Base-by-base conservation (phyloP, 2,113 vertebrate genomes). In the Passer domesticus region DNA sequence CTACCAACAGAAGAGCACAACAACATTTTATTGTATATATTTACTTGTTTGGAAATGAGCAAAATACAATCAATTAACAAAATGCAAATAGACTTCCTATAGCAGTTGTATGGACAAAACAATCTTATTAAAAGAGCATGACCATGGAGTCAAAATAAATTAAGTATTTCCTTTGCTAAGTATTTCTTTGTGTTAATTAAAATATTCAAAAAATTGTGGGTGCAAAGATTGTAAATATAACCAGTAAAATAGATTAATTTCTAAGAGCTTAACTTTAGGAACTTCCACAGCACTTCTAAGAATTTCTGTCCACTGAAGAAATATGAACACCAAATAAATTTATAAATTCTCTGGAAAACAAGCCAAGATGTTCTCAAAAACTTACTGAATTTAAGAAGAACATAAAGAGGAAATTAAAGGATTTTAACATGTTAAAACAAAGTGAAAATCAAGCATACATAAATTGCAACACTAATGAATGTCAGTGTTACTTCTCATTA, bases 1-100 rank as follows among this genome's bases (percentile, higher is more conserved):
- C 16, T 35, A 68, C 9, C 22, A 23, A 49, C 0, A 79, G 11
- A 83, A 70, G 3, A 7, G 5, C 7, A 10, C 2, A 70, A 58
- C 1, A 24, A 46, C n/a, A 19, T 8, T 83, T 56, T 67, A 30
- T 10, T 6, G 2, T 13, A 23, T 10, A 1, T 33, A 50, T 37
- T 79, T 43, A 30, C 16, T 31, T 37, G 27, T 24, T 33, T 41
- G 41, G 37, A 58, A 86, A 58, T 28, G 4, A 79, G 44, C 8
- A 81, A 58, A 80, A 77, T 4, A 55, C 23, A 73, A 17, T 19
- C 35, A 39, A 46, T n/a, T 39, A 25, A n/a, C 17, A 7, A 3
- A 8, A 39, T 41, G 6, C 12, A 46, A 46, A 74, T 3, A 52
- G 13, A 66, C 10, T 62, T 14, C 22, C 20, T 39, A 15, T 2